Percentiles rank a stretch among this genome's conserved stretches.
Conservation (phyloP, 2,888 invertebrate species). For the Rapana venosa region DNA sequence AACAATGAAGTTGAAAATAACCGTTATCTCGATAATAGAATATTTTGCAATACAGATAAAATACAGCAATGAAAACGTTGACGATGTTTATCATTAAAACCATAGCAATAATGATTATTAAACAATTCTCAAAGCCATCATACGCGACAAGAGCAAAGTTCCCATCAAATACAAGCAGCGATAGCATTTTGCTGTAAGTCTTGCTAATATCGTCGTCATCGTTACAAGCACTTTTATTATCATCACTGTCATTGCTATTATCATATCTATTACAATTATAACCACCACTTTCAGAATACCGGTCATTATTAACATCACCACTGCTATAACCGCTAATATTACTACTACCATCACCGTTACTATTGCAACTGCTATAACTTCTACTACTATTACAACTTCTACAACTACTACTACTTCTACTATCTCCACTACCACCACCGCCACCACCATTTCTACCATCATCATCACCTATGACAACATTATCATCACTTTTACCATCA, state of each 20-base stretch:
- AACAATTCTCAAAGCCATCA: too few relatives aligned
- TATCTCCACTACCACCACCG: neutral
- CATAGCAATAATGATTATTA: too few relatives aligned
- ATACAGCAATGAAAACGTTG: too few relatives aligned
- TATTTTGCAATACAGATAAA: too few relatives aligned
- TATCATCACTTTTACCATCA: constrained; percentile 1
- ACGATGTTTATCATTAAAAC: too few relatives aligned
- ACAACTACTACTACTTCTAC: neutral
- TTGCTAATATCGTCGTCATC: too few relatives aligned
- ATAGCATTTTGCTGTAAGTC: too few relatives aligned
- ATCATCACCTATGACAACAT: neutral
- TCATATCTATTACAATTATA: neutral
- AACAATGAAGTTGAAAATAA: too few relatives aligned
- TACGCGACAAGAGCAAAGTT: too few relatives aligned
- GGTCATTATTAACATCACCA: neutral
- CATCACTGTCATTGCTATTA: neutral
- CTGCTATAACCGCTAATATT: neutral
- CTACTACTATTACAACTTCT: neutral
- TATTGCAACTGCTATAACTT: neutral
- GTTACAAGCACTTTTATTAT: too few relatives aligned
- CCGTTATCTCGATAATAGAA: too few relatives aligned
- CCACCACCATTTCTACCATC: neutral
- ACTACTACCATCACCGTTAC: neutral
- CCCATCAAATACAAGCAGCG: too few relatives aligned
- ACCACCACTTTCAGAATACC: neutral